phyloP scores from a whole-genome alignment of 2,113 vertebrate genomes.

The Xenopus laevis region DNA sequence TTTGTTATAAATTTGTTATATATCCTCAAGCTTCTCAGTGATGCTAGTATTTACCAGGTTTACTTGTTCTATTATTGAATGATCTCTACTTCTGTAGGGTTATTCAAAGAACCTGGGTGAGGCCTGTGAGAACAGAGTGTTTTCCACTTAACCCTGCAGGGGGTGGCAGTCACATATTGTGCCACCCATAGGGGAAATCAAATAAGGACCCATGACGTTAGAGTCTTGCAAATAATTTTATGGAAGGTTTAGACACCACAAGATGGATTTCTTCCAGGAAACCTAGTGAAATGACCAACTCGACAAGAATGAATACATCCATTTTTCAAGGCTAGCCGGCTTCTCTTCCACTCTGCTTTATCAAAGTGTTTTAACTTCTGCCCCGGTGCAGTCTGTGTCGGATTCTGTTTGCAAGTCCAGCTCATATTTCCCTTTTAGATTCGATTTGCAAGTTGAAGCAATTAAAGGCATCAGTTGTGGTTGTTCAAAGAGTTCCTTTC shows the following conservation, averaged over 20 bases:
- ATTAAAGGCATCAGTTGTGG: constrained; percentile 24
- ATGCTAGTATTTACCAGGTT: too few species aligned
- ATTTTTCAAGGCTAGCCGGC: constrained; percentile 15
- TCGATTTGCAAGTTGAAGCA: constrained; percentile 33
- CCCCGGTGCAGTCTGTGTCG: neutral
- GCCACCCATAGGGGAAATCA: too few species aligned
- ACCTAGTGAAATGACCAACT: constrained; percentile 12
- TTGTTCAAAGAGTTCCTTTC: constrained; percentile 22
- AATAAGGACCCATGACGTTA: too few species aligned
- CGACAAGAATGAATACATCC: constrained; percentile 32
- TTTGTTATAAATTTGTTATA: too few species aligned
- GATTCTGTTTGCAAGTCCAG: constrained; percentile 23
- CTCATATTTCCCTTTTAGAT: constrained; percentile 27
- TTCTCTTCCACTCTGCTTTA: constrained; percentile 6
- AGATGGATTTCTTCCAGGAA: constrained; percentile 33
- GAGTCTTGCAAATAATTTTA: too few species aligned
- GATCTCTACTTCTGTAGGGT: too few species aligned
- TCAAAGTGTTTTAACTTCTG: constrained; percentile 26
- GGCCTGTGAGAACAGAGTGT: too few species aligned
- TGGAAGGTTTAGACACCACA: constrained; percentile 3
- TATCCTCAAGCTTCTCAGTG: too few species aligned
- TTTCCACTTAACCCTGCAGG: too few species aligned
- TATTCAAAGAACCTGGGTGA: too few species aligned
- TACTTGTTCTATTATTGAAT: too few species aligned
- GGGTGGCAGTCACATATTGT: too few species aligned